Evolutionary conservation across 2,888 invertebrate species (phyloP), one percentile per base, ranked within the genome.

Genomic region (Catocala fraxini): DNA sequence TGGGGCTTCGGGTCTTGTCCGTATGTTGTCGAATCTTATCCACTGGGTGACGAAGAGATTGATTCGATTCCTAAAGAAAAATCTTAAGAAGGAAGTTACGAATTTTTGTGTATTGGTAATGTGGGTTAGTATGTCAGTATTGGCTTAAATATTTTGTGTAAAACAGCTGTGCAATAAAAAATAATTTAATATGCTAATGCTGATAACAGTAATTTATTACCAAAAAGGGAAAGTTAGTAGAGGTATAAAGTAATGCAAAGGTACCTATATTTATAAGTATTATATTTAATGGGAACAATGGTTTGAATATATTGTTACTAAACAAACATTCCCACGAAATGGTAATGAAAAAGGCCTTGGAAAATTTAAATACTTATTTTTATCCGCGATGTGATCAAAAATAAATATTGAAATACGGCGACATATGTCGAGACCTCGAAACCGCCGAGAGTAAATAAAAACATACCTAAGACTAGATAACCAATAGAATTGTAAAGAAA

Each of bases 391-490:
- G 9, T 39, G 56, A 55, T 39, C 39, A 46, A 51, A 51, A 60
- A 48, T 58, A 47, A 48, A 39, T 51, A 61, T 60, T 59, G 43
- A 58, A 45, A 57, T n/a, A 51, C 48, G 53, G 57, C 47, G n/a
- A 53, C 60, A 48, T 64, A 63, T 59, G 56, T 53, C 41, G 51
- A 61, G 45, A 47, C 52, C 52, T 63, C 10, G 45, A 66, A 63
- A 56, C 56, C 15, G 51, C 65, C 55, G 52, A 56, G 70, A 56
- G 59, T 63, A 51, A 58, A 58, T 63, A 53, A 58, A 53, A 63
- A 65, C 63, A 58, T 46, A 15, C 59, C 60, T 76, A 77, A 75
- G 75, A 77, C 60, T 76, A 75, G 75, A 39, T 71, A 77, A 45
- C 47, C 67, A 15, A 57, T 75, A 76, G 67, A 46, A 49, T 54